Evolutionary conservation across 2,797 vertebrate genomes (phyloP), one percentile per base, ranked within the genome.

Genomic region (Malurus leucopterus): DNA sequence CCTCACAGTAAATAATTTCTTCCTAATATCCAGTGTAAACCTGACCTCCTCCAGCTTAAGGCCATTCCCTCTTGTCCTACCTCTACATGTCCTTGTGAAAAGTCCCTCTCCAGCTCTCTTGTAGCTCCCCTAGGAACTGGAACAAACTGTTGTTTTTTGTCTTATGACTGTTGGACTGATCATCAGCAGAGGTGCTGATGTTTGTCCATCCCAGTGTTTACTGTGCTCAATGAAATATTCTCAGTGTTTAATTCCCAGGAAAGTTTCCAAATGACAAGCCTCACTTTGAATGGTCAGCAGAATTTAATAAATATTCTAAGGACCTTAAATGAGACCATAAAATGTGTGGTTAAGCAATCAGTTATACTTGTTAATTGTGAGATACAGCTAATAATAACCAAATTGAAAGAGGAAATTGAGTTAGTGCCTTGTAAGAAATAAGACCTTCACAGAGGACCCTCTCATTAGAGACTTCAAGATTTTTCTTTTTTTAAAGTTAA

Each of bases 321-420:
- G 55, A 50, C 30, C 26, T 89, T 91, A 74, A 80, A 65, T 80
- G 43, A 34, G 40, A 75, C 44, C 17, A 30, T 12, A 73, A 59
- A 54, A 70, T 20, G 12, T 55, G 41, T 67, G 27, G 63, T 55
- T 84, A 55, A 89, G 70, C 49, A 54, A 80, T 90, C 49, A 72
- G 51, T 94, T 91, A 72, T 41, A 26, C 29, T 83, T 77, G 44
- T 67, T 93, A 72, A 78, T 50, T 81, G 51, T 67, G 53, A 75
- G 34, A 75, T 62, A 55, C 43, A 84, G 38, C 59, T 76, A 89
- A 69, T 77, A 90, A 80, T 86, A 93, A 84, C 68, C 22, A 71
- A 83, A 92, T 58, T 40, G 55, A 76, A 75, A 86, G 70, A 91
- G 80, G 83, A 94, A 91, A 94, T 88, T 70, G 64, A 84, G 38